Evolutionary conservation across 2,797 vertebrate genomes (phyloP).

Genomic region (Eulemur albifrons): DNA sequence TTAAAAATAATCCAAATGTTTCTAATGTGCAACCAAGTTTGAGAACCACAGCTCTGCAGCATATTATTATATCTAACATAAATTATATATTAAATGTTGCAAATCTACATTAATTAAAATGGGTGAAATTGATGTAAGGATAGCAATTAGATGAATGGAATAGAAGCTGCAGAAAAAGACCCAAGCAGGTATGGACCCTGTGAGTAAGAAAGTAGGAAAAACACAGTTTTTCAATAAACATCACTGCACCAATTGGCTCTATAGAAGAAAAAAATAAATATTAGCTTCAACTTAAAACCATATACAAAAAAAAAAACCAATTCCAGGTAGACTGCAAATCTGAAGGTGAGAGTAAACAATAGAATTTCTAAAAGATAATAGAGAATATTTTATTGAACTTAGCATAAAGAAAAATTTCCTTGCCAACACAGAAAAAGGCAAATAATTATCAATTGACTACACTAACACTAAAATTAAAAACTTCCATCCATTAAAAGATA

Average conservation of each 20-base stretch:
- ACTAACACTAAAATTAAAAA: slow-evolving; percentile 21
- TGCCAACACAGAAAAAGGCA: not conserved
- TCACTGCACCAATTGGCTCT: not conserved
- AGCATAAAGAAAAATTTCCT: not conserved
- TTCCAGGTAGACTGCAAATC: not conserved
- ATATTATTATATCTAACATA: not conserved
- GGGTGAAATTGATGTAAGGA: not conserved
- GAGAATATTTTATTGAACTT: not conserved
- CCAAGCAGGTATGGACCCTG: not conserved
- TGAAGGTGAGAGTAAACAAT: not conserved
- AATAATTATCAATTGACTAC: not conserved
- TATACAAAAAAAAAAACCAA: not conserved
- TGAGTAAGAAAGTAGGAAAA: not conserved
- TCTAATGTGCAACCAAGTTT: not conserved
- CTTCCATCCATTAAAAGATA: not conserved
- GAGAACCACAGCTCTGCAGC: not conserved
- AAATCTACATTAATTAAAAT: not conserved
- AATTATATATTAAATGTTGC: not conserved
- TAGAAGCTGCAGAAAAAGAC: not conserved
- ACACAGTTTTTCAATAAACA: not conserved
- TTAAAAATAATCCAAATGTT: not conserved
- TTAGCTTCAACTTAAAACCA: not conserved
- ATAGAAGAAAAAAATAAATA: not conserved
- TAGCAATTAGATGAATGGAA: not conserved
- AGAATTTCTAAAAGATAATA: not conserved